A percentile compares a stretch with the other conserved stretches of the same genome.
phyloP scores from a whole-genome alignment of 2,113 vertebrate genomes.

The Scomber japonicus region DNA sequence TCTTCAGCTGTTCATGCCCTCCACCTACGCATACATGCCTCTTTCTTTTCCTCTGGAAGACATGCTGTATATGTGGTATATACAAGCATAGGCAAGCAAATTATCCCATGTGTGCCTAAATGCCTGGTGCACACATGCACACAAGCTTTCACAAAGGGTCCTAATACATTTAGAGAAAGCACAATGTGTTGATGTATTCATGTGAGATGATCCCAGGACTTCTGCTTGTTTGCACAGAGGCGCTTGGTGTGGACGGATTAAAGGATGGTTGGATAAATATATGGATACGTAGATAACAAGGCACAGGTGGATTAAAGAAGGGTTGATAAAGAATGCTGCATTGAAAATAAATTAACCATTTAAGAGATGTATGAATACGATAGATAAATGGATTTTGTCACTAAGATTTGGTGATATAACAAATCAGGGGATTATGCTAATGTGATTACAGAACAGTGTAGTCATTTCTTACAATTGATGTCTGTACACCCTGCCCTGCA shows the following conservation, averaged over 20 bases:
- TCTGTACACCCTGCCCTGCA: no score
- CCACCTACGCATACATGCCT: neutral
- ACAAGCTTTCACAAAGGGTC: neutral
- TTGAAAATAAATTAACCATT: neutral
- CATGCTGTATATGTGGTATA: neutral
- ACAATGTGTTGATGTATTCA: conserved; percentile 6
- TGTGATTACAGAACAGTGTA: neutral
- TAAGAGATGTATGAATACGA: neutral
- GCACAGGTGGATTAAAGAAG: conserved; percentile 1
- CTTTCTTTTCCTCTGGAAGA: neutral
- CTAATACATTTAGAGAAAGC: neutral
- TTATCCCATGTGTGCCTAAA: neutral
- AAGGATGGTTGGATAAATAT: neutral
- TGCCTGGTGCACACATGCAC: neutral
- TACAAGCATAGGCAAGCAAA: neutral
- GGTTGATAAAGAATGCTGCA: neutral
- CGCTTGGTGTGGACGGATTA: neutral
- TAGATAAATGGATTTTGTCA: neutral
- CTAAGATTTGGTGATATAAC: conserved; percentile 5
- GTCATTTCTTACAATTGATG: no score
- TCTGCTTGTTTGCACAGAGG: conserved; percentile 24
- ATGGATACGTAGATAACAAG: no score
- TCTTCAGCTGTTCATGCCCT: neutral
- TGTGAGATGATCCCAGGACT: conserved; percentile 30
- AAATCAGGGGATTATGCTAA: neutral